phyloP scores from a whole-genome alignment of 1,140 invertebrate species.

The Drosophila sulfurigaster region DNA sequence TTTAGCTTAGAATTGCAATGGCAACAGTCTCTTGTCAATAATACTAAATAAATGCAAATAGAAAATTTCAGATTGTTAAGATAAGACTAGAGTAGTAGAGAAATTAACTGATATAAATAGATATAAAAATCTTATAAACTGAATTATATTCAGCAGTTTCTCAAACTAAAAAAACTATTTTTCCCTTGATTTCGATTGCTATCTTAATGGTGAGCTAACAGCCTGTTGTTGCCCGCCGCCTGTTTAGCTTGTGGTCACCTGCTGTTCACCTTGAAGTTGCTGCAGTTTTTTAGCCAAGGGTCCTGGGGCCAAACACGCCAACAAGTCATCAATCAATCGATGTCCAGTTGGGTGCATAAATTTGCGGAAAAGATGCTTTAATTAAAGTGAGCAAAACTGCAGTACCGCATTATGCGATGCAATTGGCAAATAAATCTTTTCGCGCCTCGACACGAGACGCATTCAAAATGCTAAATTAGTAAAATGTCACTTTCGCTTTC shows the following conservation, averaged over 20 bases:
- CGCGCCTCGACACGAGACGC: slow-evolving; percentile 57
- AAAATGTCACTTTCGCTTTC: slow-evolving; percentile 83
- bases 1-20: too few species aligned
- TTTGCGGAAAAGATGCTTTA: slow-evolving; percentile 50
- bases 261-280: slow-evolving; percentile 28
- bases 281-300: neutral
- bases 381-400: slow-evolving; percentile 53
- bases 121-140: too few species aligned
- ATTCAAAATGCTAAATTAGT: slow-evolving; percentile 83
- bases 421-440: slow-evolving; percentile 73
- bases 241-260: slow-evolving; percentile 10
- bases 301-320: slow-evolving; percentile 13
- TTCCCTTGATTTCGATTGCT: slow-evolving; percentile 11
- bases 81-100: too few species aligned
- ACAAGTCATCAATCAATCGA: slow-evolving; percentile 55
- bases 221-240: slow-evolving; percentile 38
- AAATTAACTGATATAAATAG: too few species aligned
- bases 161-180: too few species aligned
- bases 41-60: too few species aligned
- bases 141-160: too few species aligned
- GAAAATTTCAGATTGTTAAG: too few species aligned
- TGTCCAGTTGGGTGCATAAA: slow-evolving; percentile 30
- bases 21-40: too few species aligned
- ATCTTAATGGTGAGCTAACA: slow-evolving; percentile 51
- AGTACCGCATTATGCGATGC: slow-evolving; percentile 34